A percentile compares a stretch with the other conserved stretches of the same genome.
phyloP scores from a whole-genome alignment of 30 jellyfish, hydroid and myxozoan genomes.

The Aurelia aurita complex sp. Pacific region DNA sequence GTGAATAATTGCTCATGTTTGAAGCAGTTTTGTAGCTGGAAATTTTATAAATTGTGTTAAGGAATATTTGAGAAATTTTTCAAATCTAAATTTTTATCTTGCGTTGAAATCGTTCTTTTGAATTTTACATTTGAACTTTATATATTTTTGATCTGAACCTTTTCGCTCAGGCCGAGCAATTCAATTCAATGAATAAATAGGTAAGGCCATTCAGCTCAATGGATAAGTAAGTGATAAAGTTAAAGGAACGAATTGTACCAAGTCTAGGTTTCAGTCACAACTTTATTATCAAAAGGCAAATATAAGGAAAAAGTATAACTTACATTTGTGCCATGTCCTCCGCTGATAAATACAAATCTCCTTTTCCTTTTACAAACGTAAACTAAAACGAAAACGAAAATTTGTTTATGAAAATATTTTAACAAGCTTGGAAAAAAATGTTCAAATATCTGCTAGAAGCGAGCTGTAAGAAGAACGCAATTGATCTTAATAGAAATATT shows the following conservation, averaged over 20 bases:
- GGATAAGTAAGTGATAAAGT: no score
- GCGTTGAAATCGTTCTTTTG: no score
- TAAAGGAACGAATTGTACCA: no score
- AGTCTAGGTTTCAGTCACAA: background rate
- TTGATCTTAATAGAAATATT: background rate
- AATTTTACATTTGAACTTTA: background rate
- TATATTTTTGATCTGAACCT: no score
- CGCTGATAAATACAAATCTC: constrained; percentile 69
- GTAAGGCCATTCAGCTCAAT: no score
- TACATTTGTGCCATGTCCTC: constrained; percentile 59
- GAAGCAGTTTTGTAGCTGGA: background rate
- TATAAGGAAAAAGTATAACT: background rate
- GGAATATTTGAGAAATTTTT: no score
- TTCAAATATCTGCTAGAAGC: background rate
- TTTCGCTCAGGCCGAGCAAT: no score
- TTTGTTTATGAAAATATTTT: background rate
- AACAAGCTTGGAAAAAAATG: background rate
- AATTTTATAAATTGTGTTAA: background rate
- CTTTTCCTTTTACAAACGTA: constrained; percentile 76
- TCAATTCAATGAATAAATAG: no score
- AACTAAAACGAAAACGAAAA: constrained; percentile 23
- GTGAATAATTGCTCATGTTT: background rate
- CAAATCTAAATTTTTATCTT: no score
- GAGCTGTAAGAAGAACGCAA: background rate
- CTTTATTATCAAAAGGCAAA: background rate